phyloP scores from a whole-genome alignment of 2,797 vertebrate genomes.

The Microcaecilia unicolor region DNA sequence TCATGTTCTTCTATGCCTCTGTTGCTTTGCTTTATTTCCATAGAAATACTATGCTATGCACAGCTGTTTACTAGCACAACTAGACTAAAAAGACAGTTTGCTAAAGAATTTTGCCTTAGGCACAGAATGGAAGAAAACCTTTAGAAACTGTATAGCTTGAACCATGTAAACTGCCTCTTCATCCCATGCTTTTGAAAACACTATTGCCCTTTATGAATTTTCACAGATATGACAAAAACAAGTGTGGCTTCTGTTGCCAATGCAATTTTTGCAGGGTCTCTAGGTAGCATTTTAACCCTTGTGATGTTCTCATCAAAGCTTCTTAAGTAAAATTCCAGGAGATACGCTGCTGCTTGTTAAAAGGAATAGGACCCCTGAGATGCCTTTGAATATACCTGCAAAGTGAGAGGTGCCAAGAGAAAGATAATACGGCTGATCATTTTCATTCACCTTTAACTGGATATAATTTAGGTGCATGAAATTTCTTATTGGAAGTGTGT shows the following conservation, averaged over 20 bases:
- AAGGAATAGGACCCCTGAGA: slow-evolving; percentile 67
- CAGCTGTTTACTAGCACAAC: slow-evolving; percentile 14
- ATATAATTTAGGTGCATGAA: slow-evolving; percentile 74
- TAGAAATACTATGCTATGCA: not conserved
- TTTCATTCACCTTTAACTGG: slow-evolving; percentile 72
- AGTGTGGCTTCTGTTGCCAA: slow-evolving; percentile 39
- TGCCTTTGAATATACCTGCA: slow-evolving; percentile 68
- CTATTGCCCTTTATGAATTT: too few relatives aligned
- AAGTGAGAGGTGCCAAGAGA: slow-evolving; percentile 69
- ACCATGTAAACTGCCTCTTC: slow-evolving; percentile 29
- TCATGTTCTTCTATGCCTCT: slow-evolving; percentile 6
- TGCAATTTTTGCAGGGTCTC: slow-evolving; percentile 50
- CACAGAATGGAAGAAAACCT: too few relatives aligned
- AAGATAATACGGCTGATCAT: slow-evolving; percentile 73
- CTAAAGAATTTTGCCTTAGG: too few relatives aligned
- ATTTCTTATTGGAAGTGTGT: slow-evolving; percentile 73
- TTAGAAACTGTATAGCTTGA: too few relatives aligned
- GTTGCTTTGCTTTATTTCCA: slow-evolving; percentile 13
- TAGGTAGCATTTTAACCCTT: slow-evolving; percentile 67
- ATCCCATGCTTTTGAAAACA: slow-evolving; percentile 18
- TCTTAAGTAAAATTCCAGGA: slow-evolving; percentile 63
- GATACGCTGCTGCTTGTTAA: slow-evolving; percentile 58
- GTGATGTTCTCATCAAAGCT: slow-evolving; percentile 52
- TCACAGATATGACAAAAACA: slow-evolving; percentile 30
- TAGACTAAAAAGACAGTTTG: slow-evolving; percentile 17